Evolutionary conservation across 2,797 vertebrate genomes (phyloP).

Genomic region (Merluccius polli): DNA sequence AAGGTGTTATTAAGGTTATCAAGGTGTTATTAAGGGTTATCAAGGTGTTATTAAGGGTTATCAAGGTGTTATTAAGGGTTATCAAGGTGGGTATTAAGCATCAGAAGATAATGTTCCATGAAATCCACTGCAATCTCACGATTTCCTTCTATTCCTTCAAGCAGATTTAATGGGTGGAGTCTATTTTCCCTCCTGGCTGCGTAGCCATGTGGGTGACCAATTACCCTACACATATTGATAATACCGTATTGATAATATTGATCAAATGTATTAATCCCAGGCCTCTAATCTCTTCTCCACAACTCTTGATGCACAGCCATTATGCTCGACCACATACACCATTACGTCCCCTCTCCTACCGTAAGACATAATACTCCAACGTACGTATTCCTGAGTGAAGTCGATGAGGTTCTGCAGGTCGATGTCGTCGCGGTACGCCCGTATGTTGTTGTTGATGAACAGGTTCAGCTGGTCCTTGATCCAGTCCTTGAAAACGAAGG

Average conservation of each 20-base stretch:
- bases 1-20: too few relatives aligned
- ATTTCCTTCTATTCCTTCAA: neutral
- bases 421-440: slow-evolving; percentile 94
- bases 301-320: neutral
- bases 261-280: neutral
- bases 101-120: too few relatives aligned
- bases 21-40: neutral
- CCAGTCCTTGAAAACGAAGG: slow-evolving; percentile 98
- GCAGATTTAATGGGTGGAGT: neutral
- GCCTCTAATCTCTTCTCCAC: neutral
- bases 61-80: neutral
- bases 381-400: slow-evolving; percentile 97
- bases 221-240: neutral
- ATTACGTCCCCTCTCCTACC: too few relatives aligned
- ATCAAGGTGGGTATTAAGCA: neutral
- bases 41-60: neutral
- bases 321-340: too few relatives aligned
- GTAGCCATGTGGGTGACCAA: neutral
- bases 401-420: slow-evolving; percentile 98
- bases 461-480: slow-evolving; percentile 98
- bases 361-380: slow-evolving; percentile 34
- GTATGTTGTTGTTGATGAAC: slow-evolving; percentile 98
- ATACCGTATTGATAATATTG: too few relatives aligned
- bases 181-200: neutral
- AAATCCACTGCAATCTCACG: too few relatives aligned